Conservation (phyloP, 2,888 invertebrate genomes). For the Drosophila recens region DNA sequence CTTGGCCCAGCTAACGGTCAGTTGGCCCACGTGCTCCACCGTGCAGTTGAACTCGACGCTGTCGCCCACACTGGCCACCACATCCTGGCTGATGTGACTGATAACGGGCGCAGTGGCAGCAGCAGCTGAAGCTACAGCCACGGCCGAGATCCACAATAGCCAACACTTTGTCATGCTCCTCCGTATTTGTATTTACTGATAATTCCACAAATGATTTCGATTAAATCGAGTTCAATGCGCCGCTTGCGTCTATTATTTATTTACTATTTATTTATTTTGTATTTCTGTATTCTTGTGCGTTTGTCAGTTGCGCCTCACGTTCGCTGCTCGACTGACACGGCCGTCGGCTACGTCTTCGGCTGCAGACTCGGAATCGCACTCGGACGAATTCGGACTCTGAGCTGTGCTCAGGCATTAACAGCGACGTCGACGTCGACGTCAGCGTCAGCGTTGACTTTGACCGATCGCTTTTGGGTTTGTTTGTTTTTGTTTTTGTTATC, state of each 20-base stretch:
- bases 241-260: constrained; percentile 19
- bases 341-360: constrained; percentile 35
- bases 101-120: constrained; percentile 71
- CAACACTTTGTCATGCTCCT: constrained; percentile 15
- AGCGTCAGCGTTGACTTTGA: constrained; percentile 46
- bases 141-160: constrained; percentile 25
- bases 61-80: constrained; percentile 83
- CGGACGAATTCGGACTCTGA: constrained; percentile 25
- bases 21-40: constrained; percentile 81
- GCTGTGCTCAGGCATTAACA: constrained; percentile 50
- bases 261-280: not conserved
- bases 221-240: constrained; percentile 59
- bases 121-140: not conserved
- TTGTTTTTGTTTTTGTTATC: constrained; percentile 48
- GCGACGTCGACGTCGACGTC: constrained; percentile 21
- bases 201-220: constrained; percentile 37
- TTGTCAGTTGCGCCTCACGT: constrained; percentile 49
- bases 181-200: constrained; percentile 31
- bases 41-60: constrained; percentile 84
- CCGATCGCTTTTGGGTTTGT: constrained; percentile 40
- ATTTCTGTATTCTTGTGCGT: constrained; percentile 22
- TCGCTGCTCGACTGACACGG: constrained; percentile 61
- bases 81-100: constrained; percentile 79
- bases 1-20: constrained; percentile 84
- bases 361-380: constrained; percentile 38